Evolutionary conservation across 1,140 invertebrate genomes (phyloP).

Genomic region (Goniozus legneri): DNA sequence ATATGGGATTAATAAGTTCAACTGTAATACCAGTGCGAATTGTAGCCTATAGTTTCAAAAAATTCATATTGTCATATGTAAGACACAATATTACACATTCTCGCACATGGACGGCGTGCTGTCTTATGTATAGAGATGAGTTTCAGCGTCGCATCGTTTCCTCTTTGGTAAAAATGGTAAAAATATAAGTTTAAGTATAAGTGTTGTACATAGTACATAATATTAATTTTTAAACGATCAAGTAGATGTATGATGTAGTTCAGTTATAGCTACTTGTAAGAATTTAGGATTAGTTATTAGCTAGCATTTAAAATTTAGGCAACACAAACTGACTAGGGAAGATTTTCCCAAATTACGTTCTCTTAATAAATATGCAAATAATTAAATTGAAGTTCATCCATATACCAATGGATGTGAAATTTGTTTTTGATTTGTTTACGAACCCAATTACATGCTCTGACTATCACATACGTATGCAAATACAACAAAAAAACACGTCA

Average conservation of each 20-base stretch:
- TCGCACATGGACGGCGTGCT: constrained; percentile 6
- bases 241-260: constrained; percentile 50
- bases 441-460: constrained; percentile 19
- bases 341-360: constrained; percentile 46
- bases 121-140: constrained; percentile 10
- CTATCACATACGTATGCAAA: constrained; percentile 12
- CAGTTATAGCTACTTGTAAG: constrained; percentile 25
- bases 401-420: constrained; percentile 39
- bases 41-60: too few relatives aligned
- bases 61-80: constrained; percentile 1
- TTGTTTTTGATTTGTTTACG: constrained; percentile 46
- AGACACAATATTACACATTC: constrained; percentile 10
- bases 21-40: constrained; percentile 35
- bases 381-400: constrained; percentile 39
- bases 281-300: constrained; percentile 46
- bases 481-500: constrained; percentile 1
- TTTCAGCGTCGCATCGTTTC: constrained; percentile 10
- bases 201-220: constrained; percentile 54
- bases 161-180: constrained; percentile 41
- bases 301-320: constrained; percentile 48
- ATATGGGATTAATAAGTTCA: constrained; percentile 29
- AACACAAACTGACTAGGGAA: constrained; percentile 54
- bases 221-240: constrained; percentile 49
- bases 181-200: constrained; percentile 38
- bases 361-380: constrained; percentile 40